Base-by-base conservation (phyloP, 2,113 vertebrate species). In the Melanerpes aurifrons region DNA sequence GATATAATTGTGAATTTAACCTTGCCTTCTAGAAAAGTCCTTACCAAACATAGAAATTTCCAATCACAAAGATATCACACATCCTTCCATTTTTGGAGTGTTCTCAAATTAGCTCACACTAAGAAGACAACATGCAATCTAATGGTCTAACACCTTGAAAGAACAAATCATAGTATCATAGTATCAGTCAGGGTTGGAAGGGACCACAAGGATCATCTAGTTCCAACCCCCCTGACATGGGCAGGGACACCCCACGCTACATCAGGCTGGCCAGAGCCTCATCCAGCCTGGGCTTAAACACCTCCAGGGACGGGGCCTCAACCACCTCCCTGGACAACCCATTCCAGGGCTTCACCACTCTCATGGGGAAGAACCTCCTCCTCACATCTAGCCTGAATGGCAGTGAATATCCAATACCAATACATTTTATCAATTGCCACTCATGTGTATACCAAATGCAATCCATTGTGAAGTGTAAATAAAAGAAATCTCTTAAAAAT, bases 401-500 rank as follows among this genome's bases (percentile, higher is more conserved):
- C 69, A 94, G 63, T 56, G 57, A 76, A 62, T 67, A 85, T 5
- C 85, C 74, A 79, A 19, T 73, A 94, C 62, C 70, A 92, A 94
- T 89, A 91, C 7, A 53, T 59, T 56, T 91, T 90, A 90, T 89
- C 81, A 82, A 84, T 90, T 89, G 69, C 57, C 57, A 85, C 37
- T 57, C 92, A 63, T 95, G 91, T 94, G 84, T 95, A 83, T 91
- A 94, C 80, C 77, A 93, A 95, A 95, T 45, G 74, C 53, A 93
- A 86, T 59, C 78, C 79, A 89, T 89, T 92, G 89, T 91, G 92
- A 78, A 91, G 80, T 80, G 89, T 96, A 96, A 96, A 94, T 70
- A 95, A 95, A 95, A 95, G 43, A 96, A 92, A 90, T 74, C 85
- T 94, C 85, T 83, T 92, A 94, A 95, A 96, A 96, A 96, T 94